A percentile compares a stretch with the other conserved stretches of the same genome.
Evolutionary conservation across 2,113 vertebrate genomes (phyloP).

Genomic region (Geococcyx californianus): DNA sequence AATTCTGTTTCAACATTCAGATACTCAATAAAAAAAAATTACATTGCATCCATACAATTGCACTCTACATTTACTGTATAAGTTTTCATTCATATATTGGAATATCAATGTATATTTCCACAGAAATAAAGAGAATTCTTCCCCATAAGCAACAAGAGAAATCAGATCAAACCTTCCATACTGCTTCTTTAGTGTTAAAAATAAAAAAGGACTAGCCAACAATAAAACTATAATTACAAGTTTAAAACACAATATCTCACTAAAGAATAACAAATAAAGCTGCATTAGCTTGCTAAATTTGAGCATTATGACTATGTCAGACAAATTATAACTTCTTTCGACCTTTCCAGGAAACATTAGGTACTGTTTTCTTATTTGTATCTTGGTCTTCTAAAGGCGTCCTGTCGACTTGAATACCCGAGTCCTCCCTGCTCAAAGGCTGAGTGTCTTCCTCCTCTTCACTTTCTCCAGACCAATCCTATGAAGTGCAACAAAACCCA

Average conservation of each 20-base stretch:
- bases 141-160: not conserved
- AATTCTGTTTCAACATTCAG: not conserved
- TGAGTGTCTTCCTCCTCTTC: conserved; percentile 88
- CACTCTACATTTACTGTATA: not conserved
- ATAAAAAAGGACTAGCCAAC: not conserved
- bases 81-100: not conserved
- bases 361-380: conserved; percentile 78
- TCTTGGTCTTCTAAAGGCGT: conserved; percentile 93
- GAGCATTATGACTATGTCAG: not conserved
- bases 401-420: conserved; percentile 94
- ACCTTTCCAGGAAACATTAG: conserved; percentile 78
- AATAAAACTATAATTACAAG: not conserved
- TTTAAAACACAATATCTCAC: not conserved
- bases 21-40: not conserved
- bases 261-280: not conserved
- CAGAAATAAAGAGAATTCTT: not conserved
- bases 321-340: conserved; percentile 5
- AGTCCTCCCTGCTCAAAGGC: conserved; percentile 93
- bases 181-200: not conserved
- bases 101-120: not conserved
- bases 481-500: not conserved
- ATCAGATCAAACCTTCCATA: not conserved
- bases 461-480: conserved; percentile 96
- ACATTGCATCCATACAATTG: not conserved
- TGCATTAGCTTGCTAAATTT: not conserved